These are phyloP conservation scores for Limnephilus marmoratus DNA, from an alignment of 2,888 invertebrate species.

Conservation along the genomic window DNA sequence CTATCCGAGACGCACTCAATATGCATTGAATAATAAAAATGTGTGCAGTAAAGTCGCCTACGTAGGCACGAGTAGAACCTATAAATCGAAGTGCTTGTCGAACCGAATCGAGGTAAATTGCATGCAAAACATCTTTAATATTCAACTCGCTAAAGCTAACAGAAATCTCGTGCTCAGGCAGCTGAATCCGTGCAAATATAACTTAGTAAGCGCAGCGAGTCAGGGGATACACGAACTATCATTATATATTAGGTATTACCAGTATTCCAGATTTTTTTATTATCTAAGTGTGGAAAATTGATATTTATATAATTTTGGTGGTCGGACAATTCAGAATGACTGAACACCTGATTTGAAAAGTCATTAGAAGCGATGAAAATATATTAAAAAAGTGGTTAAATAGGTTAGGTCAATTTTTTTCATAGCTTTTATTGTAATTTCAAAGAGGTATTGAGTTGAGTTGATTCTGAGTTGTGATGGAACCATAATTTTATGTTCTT, in stretches of 20 bases:
- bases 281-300: background rate
- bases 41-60: constrained; percentile 4
- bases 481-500: background rate
- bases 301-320: background rate
- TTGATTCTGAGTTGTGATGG: no score
- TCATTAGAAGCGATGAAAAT: no score
- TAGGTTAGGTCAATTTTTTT: no score
- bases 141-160: constrained; percentile 47
- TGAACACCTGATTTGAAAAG: no score
- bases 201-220: background rate
- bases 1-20: background rate
- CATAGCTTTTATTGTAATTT: no score
- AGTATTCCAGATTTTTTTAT: background rate
- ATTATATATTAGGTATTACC: background rate
- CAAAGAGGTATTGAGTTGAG: no score
- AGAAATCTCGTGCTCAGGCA: constrained; percentile 39
- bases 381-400: no score
- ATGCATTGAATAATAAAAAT: background rate
- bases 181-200: background rate
- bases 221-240: background rate
- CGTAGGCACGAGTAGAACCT: background rate
- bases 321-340: no score
- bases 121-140: constrained; percentile 59
- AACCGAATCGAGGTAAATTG: constrained; percentile 51
- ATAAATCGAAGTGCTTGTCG: constrained; percentile 51